These are phyloP conservation scores for Heterodera carotae DNA, from an alignment of 1,140 invertebrate species.

Conservation along the genomic window DNA sequence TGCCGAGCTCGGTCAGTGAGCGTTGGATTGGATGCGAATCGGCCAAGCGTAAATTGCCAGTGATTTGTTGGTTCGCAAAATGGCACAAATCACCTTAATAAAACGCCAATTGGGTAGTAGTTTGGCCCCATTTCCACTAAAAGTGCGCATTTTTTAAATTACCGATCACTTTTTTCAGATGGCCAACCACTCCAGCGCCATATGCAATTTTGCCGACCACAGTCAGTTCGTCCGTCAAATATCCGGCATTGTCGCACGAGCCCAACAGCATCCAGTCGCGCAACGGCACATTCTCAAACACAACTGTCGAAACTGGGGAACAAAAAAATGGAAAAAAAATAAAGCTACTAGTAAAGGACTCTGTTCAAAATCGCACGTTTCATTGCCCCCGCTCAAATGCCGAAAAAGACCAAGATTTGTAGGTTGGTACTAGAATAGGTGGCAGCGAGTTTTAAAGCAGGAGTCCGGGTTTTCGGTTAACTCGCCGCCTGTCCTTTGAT, in stretches of 20 bases:
- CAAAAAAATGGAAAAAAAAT: conserved; percentile 6
- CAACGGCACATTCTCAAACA: conserved; percentile 50
- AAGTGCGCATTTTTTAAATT: no score
- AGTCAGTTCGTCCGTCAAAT: conserved; percentile 38
- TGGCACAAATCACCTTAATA: conserved; percentile 39
- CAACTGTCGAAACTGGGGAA: conserved; percentile 48
- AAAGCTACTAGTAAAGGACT: no score
- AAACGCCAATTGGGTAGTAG: no score
- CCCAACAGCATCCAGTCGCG: conserved; percentile 34
- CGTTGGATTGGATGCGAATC: conserved; percentile 51
- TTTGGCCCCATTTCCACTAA: no score
- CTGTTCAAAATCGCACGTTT: no score
- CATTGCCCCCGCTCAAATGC: no score
- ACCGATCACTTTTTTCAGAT: conserved; percentile 52
- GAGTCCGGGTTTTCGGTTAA: no score
- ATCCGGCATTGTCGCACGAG: conserved; percentile 21
- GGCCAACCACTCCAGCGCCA: conserved; percentile 50
- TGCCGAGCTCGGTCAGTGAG: conserved; percentile 48
- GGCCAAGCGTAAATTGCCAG: conserved; percentile 44
- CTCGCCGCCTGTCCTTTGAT: no score
- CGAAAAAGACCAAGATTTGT: no score
- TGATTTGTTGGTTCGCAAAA: conserved; percentile 32
- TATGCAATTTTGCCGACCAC: conserved; percentile 33
- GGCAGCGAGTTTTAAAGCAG: no score
- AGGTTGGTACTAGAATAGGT: no score